Conservation (phyloP, 2,113 vertebrate genomes). For the Procavia capensis region DNA sequence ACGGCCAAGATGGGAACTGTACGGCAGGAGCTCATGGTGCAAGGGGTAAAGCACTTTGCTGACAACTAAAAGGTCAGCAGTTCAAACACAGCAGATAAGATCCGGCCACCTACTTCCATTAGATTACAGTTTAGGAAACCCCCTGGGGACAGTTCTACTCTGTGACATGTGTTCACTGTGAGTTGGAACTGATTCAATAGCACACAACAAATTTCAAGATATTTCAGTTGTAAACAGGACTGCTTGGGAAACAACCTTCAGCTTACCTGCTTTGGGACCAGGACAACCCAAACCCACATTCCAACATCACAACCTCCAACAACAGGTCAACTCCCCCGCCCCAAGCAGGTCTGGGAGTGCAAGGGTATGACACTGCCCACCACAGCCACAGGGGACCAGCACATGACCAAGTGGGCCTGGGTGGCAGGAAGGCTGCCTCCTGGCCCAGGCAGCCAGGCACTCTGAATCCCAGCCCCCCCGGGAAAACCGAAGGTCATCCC, state of each 20-base stretch:
- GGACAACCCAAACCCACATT: not conserved
- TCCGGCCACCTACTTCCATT: not conserved
- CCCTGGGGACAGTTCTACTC: no score
- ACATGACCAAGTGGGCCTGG: accelerated
- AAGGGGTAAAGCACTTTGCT: not conserved
- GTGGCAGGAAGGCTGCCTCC: not conserved
- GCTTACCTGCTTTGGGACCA: not conserved
- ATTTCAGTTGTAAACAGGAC: not conserved
- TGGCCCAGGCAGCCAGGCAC: no score
- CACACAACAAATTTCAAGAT: not conserved
- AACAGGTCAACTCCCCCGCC: accelerated
- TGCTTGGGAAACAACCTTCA: not conserved
- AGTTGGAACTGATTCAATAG: not conserved
- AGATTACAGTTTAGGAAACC: no score
- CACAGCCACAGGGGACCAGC: not conserved
- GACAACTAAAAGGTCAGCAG: not conserved
- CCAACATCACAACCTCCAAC: not conserved
- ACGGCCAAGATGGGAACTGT: no score
- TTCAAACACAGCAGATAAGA: not conserved
- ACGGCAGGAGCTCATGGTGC: no score
- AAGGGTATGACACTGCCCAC: not conserved
- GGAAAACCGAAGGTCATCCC: not conserved
- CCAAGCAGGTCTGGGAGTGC: not conserved
- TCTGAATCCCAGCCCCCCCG: not conserved
- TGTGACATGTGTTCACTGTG: no score